phyloP scores from a whole-genome alignment of 2,113 vertebrate genomes.

The Sylvilagus bachmani region DNA sequence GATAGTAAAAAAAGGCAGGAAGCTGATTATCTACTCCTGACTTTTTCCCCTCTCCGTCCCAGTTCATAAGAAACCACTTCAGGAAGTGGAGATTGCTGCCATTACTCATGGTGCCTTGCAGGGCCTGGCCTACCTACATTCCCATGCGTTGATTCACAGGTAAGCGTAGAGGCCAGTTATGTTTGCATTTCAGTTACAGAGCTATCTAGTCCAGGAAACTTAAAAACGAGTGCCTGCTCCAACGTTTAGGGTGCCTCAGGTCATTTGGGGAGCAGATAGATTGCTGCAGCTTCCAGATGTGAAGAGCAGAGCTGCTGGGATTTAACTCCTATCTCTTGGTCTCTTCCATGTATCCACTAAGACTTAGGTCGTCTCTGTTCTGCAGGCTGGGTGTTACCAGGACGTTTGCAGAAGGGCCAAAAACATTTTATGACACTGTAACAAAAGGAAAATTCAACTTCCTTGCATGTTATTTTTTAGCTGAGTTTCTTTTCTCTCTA shows the following conservation, averaged over 20 bases:
- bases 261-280: not conserved
- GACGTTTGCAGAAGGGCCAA: not conserved
- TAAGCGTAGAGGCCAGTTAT: slow-evolving; percentile 80
- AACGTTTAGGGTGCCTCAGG: not conserved
- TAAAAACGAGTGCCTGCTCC: slow-evolving; percentile 20
- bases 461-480: not conserved
- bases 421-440: not conserved
- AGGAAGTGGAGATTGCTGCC: slow-evolving; percentile 99
- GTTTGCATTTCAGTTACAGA: not conserved
- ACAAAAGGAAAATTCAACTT: slow-evolving; percentile 45
- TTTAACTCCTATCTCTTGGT: not conserved
- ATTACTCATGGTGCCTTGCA: slow-evolving; percentile 99
- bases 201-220: not conserved
- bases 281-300: not conserved
- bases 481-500: slow-evolving; percentile 24
- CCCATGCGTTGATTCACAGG: slow-evolving; percentile 99
- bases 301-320: not conserved
- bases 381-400: not conserved
- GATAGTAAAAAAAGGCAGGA: slow-evolving; percentile 16
- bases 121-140: slow-evolving; percentile 99
- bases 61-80: slow-evolving; percentile 99
- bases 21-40: not conserved
- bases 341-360: not conserved
- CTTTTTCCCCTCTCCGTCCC: not conserved
- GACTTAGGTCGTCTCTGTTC: not conserved